Conservation (phyloP, 2,113 vertebrate species). For the Forbesichthys agassizii region DNA sequence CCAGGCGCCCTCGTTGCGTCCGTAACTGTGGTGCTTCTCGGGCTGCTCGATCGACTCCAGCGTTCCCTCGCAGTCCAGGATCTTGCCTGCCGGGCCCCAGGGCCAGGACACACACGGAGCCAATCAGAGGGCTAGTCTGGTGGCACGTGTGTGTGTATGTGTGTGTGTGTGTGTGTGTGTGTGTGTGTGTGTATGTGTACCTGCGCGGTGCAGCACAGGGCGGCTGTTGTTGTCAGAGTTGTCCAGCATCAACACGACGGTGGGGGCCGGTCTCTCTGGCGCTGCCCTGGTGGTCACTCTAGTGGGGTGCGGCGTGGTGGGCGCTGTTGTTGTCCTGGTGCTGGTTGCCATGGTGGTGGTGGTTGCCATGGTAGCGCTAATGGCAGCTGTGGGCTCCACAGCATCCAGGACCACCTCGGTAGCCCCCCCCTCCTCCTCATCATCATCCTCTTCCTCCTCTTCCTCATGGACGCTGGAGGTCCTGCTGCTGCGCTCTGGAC, state of each 20-base stretch:
- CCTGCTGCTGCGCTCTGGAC: slow-evolving; percentile 76
- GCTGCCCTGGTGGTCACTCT: slow-evolving; percentile 32
- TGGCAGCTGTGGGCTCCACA: slow-evolving; percentile 24
- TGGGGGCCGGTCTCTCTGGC: slow-evolving; percentile 64
- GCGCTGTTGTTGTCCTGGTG: slow-evolving; percentile 40
- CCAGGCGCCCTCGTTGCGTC: slow-evolving; percentile 96
- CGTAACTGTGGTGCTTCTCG: slow-evolving; percentile 90
- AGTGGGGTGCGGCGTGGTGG: slow-evolving; percentile 22
- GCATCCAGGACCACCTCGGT: slow-evolving; percentile 54
- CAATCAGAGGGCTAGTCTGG: too few relatives aligned
- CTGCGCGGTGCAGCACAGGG: slow-evolving; percentile 69
- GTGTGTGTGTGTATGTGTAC: slow-evolving; percentile 36
- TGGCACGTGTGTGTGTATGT: too few relatives aligned
- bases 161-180: neutral
- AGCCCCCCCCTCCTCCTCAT: slow-evolving; percentile 71
- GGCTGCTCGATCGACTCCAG: slow-evolving; percentile 86
- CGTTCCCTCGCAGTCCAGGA: slow-evolving; percentile 86
- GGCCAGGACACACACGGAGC: slow-evolving; percentile 3
- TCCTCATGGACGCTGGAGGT: slow-evolving; percentile 60
- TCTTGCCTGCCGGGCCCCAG: slow-evolving; percentile 73
- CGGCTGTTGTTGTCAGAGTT: slow-evolving; percentile 73
- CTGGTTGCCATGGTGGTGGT: slow-evolving; percentile 28
- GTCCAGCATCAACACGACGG: slow-evolving; percentile 67
- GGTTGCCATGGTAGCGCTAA: slow-evolving; percentile 17
- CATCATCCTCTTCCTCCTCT: slow-evolving; percentile 76